Evolutionary conservation across 2,888 invertebrate genomes (phyloP), one percentile per base, ranked within the genome.

Genomic region (Gymnocheta viridis): DNA sequence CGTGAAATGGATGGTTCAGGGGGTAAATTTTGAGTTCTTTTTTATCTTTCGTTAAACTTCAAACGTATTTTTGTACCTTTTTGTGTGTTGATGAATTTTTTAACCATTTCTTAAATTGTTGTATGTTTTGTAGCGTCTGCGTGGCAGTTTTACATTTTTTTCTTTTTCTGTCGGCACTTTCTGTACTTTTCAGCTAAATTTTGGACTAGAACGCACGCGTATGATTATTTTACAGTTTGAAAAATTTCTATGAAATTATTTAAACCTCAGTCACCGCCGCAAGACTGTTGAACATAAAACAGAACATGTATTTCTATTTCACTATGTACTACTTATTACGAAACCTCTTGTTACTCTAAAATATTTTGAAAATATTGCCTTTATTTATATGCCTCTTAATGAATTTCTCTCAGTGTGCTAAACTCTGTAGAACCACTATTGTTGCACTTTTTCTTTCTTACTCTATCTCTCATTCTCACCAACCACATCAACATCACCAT

Each of bases 401-500:
- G n/a, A n/a, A 66, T 35, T 66, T 66, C 24, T n/a, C 38, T 60
- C 49, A 47, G 44, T 72, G 19, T 56, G 56, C 27, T 38, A 44
- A 19, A 35, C 29, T 22, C 41, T 41, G 44, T 44, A 44, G 19
- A 54, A 10, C 7, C 22, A 22, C 49, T 49, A 22, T 49, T 22
- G 38, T 56, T 29, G 54, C 54, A 56, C 29, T 56, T 32, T 60
- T 4, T 24, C 41, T 27, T 62, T 7, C 62, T 10, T 24, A 6
- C 29, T 51, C 14, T 51, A 80, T 67, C 51, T 60, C 27, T 41
- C 66, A 32, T 38, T 35, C 82, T 86, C 86, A 85, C 86, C 85
- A 87, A 86, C 86, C 87, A 86, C 86, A 87, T 87, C 86, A 87
- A 86, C 86, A 85, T 80, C 85, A 87, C 87, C 86, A 87, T 87